Evolutionary conservation across 2,113 vertebrate genomes (phyloP).

Genomic region (Copsychus sechellarum): DNA sequence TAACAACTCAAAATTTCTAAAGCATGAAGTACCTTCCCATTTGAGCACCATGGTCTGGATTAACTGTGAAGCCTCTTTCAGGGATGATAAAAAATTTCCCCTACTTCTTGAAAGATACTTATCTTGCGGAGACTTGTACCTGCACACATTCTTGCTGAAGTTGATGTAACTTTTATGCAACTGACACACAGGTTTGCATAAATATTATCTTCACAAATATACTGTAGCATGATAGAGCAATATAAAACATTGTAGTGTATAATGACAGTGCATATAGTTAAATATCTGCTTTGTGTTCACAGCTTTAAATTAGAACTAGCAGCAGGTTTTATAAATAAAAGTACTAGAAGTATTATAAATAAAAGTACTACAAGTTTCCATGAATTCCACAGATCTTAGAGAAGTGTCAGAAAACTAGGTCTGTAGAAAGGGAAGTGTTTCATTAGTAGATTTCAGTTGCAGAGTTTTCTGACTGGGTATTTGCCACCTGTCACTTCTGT

Average conservation of each 20-base stretch:
- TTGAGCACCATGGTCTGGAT: not conserved
- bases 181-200: not conserved
- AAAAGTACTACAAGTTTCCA: not conserved
- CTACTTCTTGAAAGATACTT: not conserved
- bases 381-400: not conserved
- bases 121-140: not conserved
- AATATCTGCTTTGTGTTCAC: conserved; percentile 24
- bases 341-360: not conserved
- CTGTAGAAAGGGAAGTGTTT: not conserved
- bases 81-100: not conserved
- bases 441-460: not conserved
- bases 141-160: not conserved
- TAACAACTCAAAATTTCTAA: not conserved
- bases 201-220: not conserved
- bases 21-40: not conserved
- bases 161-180: not conserved
- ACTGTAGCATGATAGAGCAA: not conserved
- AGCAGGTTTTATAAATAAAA: not conserved
- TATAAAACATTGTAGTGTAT: not conserved
- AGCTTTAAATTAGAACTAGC: not conserved
- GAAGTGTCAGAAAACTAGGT: not conserved
- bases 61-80: not conserved
- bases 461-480: not conserved
- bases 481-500: conserved; percentile 23
- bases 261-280: not conserved